A percentile compares a stretch with the other conserved stretches of the same genome.
Conservation (phyloP, 2,113 vertebrate genomes). For the Cavia porcellus region DNA sequence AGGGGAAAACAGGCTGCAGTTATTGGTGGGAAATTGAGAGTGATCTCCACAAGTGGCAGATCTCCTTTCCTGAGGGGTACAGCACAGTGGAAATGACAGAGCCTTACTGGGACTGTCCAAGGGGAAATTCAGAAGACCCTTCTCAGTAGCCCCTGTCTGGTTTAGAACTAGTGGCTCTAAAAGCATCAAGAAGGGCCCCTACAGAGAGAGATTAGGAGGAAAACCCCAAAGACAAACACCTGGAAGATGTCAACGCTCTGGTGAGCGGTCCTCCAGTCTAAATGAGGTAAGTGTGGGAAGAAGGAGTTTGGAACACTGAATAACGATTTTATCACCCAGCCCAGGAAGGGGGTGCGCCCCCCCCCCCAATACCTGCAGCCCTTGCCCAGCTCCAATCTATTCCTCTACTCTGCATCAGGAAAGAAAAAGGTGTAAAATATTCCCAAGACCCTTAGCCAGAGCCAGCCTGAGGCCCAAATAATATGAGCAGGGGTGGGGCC, state of each 20-base stretch:
- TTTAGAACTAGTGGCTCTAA: background rate
- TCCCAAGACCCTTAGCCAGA: background rate
- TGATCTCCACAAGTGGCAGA: too few relatives aligned
- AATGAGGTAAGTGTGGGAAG: background rate
- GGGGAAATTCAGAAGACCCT: background rate
- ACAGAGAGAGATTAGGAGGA: background rate
- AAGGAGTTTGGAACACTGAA: rapidly evolving
- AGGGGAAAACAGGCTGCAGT: background rate
- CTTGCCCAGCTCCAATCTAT: background rate
- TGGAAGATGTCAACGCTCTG: background rate
- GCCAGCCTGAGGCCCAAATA: background rate
- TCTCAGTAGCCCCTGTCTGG: background rate
- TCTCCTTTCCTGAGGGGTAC: background rate
- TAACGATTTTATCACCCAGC: background rate
- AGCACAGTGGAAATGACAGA: background rate
- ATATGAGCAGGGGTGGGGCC: background rate
- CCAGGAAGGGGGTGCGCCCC: background rate
- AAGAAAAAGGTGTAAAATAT: background rate
- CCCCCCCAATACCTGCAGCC: background rate
- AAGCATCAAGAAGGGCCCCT: background rate
- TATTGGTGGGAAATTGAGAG: background rate
- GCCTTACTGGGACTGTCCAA: background rate
- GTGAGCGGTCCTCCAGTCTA: background rate
- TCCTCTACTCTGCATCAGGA: background rate
- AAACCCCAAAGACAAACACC: constrained; percentile 22